Evolutionary conservation across 2,797 vertebrate genomes (phyloP).

Genomic region (Cynodonichthys magdalenae): DNA sequence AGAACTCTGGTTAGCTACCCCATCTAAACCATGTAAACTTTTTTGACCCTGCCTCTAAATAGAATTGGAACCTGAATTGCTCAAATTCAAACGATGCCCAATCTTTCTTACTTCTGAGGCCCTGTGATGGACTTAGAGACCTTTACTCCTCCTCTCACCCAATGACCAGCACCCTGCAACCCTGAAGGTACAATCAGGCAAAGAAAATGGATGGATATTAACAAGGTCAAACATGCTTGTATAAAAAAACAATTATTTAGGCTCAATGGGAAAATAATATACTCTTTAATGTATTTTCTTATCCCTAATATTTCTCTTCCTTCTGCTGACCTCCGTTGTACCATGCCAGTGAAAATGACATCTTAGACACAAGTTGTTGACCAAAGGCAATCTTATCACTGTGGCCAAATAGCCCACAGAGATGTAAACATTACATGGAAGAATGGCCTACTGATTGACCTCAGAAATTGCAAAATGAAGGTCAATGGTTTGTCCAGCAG

Average conservation of each 20-base stretch:
- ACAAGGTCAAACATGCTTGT: no score
- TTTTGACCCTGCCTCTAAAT: no score
- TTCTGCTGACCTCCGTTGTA: constrained; percentile 44
- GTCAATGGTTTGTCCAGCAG: constrained; percentile 72
- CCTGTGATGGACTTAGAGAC: no score
- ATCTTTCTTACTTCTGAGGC: no score
- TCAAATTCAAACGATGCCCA: no score
- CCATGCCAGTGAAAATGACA: constrained; percentile 48
- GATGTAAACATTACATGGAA: constrained; percentile 80
- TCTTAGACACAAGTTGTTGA: constrained; percentile 72
- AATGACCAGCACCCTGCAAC: no score
- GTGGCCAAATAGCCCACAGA: constrained; percentile 75
- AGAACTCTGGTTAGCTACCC: no score
- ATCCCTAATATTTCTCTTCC: constrained; percentile 7
- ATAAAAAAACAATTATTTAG: neutral
- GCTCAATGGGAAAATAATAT: neutral
- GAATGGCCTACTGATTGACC: constrained; percentile 77
- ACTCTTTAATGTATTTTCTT: neutral
- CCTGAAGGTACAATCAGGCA: no score
- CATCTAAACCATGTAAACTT: no score
- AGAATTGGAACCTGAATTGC: no score
- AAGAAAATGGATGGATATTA: no score
- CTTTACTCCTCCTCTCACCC: no score
- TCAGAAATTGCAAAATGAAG: constrained; percentile 79
- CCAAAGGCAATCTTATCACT: constrained; percentile 70